Evolutionary conservation across 2,888 invertebrate species (phyloP), one percentile per base, ranked within the genome.

Genomic region (Drosophila ustulata): DNA sequence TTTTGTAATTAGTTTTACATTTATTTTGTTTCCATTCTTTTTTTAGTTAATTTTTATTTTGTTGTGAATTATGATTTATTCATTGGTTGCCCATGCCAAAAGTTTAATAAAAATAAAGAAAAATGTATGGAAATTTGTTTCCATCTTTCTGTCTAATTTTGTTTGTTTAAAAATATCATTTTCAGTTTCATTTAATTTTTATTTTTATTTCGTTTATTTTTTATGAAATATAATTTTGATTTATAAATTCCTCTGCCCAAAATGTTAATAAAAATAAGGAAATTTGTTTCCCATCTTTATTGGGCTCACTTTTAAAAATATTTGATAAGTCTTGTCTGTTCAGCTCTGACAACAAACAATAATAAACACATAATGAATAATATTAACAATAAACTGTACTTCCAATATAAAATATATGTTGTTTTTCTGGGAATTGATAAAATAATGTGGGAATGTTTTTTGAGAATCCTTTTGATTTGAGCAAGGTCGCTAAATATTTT

Each of bases 331-430:
- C 43, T 51, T 57, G 55, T 41, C 34, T 55, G 69, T 55, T 58
- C 46, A 50, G 13, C 39, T 39, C 62, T 52, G 58, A 69, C 61
- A 46, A 61, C 28, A 63, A 67, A 67, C 50, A 61, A 58, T 56
- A 71, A 64, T 62, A 45, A 34, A 45, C 5, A 34, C 6, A 26
- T 46, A 43, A 63, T 51, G 32, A 55, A 58, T 67, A 66, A 55
- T 56, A 4, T 37, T 37, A 72, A 55, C 9, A 78, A 68, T 69
- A 66, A 79, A 79, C 59, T 79, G 66, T 80, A 80, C 68, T 70
- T 73, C 53, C 65, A 73, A 71, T 53, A 41, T 7, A 3, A 43
- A n/a, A 13, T 6, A 13, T 25, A 5, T n/a, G 3, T 2, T n/a
- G 25, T 39, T 1, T 32, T 50, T 51, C 9, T 47, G 47, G 23